Evolutionary conservation across 2,113 vertebrate species (phyloP).

Genomic region (Chrysemys picta): DNA sequence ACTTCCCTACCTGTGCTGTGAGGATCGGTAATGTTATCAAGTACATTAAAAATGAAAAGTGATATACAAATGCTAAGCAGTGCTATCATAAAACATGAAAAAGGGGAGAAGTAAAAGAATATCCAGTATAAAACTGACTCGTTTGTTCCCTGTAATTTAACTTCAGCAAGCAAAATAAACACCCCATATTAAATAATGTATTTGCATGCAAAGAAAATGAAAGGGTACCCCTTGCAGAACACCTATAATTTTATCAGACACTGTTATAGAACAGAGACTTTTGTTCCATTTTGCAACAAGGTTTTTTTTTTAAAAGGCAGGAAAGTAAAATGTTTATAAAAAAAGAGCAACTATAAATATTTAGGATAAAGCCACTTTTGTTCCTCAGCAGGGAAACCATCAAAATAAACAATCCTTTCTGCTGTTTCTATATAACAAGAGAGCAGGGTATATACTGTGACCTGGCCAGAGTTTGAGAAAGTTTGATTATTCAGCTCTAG

Average conservation of each 20-base stretch:
- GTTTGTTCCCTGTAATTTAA: not conserved
- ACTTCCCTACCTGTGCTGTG: rapidly evolving
- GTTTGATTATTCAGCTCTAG: not conserved
- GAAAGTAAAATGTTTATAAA: not conserved
- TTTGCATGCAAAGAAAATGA: not conserved
- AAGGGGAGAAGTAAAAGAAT: not conserved
- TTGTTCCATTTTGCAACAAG: not conserved
- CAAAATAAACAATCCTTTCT: not conserved
- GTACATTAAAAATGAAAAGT: not conserved
- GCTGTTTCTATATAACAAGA: not conserved
- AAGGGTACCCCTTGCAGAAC: not conserved
- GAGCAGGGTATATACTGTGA: not conserved
- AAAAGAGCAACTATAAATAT: not conserved
- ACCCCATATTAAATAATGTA: not conserved
- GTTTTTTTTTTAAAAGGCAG: not conserved
- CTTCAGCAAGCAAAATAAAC: not conserved
- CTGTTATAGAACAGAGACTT: not conserved
- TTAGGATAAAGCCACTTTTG: not conserved
- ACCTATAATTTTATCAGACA: not conserved
- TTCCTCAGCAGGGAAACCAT: not conserved
- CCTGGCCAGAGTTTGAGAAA: not conserved
- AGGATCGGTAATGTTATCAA: not conserved
- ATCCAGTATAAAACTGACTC: not conserved
- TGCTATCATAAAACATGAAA: not conserved
- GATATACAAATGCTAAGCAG: not conserved